Evolutionary conservation across 2,888 invertebrate species (phyloP).

Genomic region (Oscheius onirici): DNA sequence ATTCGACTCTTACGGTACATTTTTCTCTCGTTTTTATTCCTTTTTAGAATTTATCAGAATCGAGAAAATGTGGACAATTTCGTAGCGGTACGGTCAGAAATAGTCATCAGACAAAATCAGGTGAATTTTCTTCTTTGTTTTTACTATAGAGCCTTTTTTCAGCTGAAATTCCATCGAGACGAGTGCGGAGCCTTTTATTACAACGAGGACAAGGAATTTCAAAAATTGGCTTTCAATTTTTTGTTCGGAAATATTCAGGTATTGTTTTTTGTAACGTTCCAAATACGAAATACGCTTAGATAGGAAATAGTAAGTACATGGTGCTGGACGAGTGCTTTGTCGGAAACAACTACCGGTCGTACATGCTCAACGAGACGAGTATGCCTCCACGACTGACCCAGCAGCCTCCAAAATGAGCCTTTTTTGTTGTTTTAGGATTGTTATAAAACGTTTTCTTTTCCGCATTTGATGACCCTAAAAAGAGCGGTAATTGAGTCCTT

Average conservation of each 20-base stretch:
- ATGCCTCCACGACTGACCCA: slow-evolving; percentile 45
- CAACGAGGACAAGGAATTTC: slow-evolving; percentile 36
- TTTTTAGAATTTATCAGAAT: slow-evolving; percentile 48
- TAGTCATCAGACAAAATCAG: slow-evolving; percentile 37
- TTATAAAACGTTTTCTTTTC: too few species aligned
- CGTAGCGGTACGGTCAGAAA: slow-evolving; percentile 41
- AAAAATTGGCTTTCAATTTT: slow-evolving; percentile 35
- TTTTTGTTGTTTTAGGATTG: not conserved
- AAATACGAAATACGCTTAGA: slow-evolving; percentile 26
- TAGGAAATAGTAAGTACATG: slow-evolving; percentile 40
- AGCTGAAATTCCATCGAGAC: slow-evolving; percentile 42
- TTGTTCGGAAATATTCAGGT: slow-evolving; percentile 46
- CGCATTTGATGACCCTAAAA: not conserved
- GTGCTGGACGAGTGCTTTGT: slow-evolving; percentile 49
- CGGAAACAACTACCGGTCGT: slow-evolving; percentile 45
- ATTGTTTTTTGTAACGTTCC: not conserved
- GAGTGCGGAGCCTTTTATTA: slow-evolving; percentile 41
- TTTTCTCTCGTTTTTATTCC: not conserved
- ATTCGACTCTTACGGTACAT: slow-evolving; percentile 39
- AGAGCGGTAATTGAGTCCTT: slow-evolving; percentile 5
- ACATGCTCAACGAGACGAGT: slow-evolving; percentile 51
- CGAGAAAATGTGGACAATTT: slow-evolving; percentile 42
- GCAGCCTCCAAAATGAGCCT: not conserved
- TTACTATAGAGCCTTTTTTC: not conserved
- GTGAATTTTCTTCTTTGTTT: slow-evolving; percentile 22